These are phyloP conservation scores for Mimumesa dahlbomi DNA, from an alignment of 2,888 invertebrate genomes.

Conservation along the genomic window DNA sequence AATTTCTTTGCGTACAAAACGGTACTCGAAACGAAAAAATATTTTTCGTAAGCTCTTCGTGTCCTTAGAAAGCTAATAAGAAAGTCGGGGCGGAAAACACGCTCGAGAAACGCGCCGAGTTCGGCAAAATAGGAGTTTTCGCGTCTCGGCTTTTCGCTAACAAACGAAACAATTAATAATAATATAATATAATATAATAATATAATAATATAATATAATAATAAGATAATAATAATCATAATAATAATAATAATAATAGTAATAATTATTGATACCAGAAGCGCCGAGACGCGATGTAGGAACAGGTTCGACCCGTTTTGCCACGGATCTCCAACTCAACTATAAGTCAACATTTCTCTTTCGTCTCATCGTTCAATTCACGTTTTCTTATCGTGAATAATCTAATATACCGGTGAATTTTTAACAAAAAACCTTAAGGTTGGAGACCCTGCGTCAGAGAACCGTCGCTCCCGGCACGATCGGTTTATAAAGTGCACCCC, in stretches of 20 bases:
- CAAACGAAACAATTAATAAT: neutral
- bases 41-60: conserved; percentile 28
- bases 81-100: conserved; percentile 36
- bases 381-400: too few relatives aligned
- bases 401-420: too few relatives aligned
- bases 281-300: conserved; percentile 40
- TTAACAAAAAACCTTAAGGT: too few relatives aligned
- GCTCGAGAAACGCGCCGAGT: conserved; percentile 6
- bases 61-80: conserved; percentile 38
- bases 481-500: conserved; percentile 23
- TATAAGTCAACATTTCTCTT: too few relatives aligned
- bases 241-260: too few relatives aligned
- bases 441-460: conserved; percentile 21
- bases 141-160: neutral
- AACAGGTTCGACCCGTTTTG: conserved; percentile 31
- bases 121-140: conserved; percentile 5
- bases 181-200: too few relatives aligned
- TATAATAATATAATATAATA: too few relatives aligned
- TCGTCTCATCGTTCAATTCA: too few relatives aligned
- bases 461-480: conserved; percentile 43
- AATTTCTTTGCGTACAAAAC: neutral
- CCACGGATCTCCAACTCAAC: neutral
- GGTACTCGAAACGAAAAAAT: neutral
- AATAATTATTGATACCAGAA: conserved; percentile 23
- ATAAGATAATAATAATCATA: too few relatives aligned